phyloP scores from a whole-genome alignment of 2,888 invertebrate genomes.

The Congeria kusceri region DNA sequence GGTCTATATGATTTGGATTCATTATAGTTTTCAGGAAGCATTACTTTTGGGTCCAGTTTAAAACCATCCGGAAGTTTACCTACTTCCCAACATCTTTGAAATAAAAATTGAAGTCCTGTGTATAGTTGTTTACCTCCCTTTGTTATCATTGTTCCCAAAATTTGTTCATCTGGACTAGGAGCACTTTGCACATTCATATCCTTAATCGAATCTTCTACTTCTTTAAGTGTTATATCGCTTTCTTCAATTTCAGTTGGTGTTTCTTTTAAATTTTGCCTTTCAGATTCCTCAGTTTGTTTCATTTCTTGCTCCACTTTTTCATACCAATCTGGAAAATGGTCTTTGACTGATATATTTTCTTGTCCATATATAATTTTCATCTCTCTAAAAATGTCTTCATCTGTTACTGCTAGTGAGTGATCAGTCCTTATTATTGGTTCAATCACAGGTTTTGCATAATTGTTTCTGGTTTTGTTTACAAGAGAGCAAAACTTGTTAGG shows the following conservation, averaged over 20 bases:
- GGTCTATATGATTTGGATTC: slow-evolving; percentile 15
- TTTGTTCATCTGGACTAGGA: slow-evolving; percentile 19
- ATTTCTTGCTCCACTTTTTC: slow-evolving; percentile 1
- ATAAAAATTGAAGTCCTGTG: background rate
- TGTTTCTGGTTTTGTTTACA: too few species aligned
- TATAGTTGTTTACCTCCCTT: background rate
- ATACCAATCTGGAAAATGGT: slow-evolving; percentile 5
- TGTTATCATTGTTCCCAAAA: slow-evolving; percentile 14
- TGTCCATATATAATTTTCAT: slow-evolving; percentile 12
- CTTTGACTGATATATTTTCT: slow-evolving; percentile 9
- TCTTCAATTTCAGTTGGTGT: background rate
- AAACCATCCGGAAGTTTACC: background rate
- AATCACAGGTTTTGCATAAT: too few species aligned
- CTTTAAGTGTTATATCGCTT: slow-evolving; percentile 2
- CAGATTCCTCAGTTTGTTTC: background rate
- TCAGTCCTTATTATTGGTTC: too few species aligned
- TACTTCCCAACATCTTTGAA: slow-evolving; percentile 7
- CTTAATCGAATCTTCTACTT: slow-evolving; percentile 3
- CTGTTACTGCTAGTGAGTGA: too few species aligned
- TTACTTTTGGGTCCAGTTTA: slow-evolving; percentile 12
- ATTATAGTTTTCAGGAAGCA: slow-evolving; percentile 10
- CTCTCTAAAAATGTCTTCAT: too few species aligned
- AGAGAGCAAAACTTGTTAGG: too few species aligned
- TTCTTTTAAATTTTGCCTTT: background rate
- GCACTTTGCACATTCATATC: background rate